Percentiles rank a stretch among this genome's conserved stretches.
These are phyloP conservation scores for Chironex yamaguchii DNA, from an alignment of 30 jellyfish, hydroid and myxozoan genomes.

Conservation along the genomic window DNA sequence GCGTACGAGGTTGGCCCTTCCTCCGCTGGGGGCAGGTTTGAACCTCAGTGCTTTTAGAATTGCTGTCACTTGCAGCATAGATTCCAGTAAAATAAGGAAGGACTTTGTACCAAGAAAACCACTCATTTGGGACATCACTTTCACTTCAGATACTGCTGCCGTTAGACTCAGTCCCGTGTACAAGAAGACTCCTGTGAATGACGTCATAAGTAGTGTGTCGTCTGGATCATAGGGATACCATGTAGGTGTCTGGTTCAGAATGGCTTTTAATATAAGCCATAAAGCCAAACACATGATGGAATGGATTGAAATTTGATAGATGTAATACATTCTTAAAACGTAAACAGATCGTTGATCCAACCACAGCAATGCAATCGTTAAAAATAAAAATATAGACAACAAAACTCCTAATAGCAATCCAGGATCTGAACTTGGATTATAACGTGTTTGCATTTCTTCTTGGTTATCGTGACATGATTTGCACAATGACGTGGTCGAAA, in stretches of 20 bases:
- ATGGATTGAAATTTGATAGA: constrained; percentile 86
- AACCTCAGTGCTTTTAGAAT: constrained; percentile 86
- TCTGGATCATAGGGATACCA: constrained; percentile 95
- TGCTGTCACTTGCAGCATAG: constrained; percentile 96
- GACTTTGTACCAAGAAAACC: constrained; percentile 76
- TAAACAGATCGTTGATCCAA: constrained; percentile 82
- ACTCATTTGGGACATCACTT: constrained; percentile 55
- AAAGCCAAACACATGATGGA: constrained; percentile 80
- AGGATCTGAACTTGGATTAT: constrained; percentile 92
- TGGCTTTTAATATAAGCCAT: constrained; percentile 87
- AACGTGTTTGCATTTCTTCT: constrained; percentile 77
- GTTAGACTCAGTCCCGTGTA: constrained; percentile 94
- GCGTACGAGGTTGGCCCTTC: constrained; percentile 72
- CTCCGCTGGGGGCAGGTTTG: constrained; percentile 70
- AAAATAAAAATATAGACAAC: constrained; percentile 80
- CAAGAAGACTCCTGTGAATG: constrained; percentile 92
- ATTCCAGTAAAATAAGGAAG: constrained; percentile 75
- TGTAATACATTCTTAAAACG: constrained; percentile 81
- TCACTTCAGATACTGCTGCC: constrained; percentile 85
- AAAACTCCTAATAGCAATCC: constrained; percentile 90
- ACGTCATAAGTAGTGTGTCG: constrained; percentile 83
- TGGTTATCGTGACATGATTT: constrained; percentile 88
- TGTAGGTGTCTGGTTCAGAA: constrained; percentile 75
- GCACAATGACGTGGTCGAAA: constrained; percentile 82
- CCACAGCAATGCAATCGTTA: constrained; percentile 84